These are phyloP conservation scores for Pogoniulus pusillus DNA, from an alignment of 2,797 vertebrate species.

Conservation along the genomic window DNA sequence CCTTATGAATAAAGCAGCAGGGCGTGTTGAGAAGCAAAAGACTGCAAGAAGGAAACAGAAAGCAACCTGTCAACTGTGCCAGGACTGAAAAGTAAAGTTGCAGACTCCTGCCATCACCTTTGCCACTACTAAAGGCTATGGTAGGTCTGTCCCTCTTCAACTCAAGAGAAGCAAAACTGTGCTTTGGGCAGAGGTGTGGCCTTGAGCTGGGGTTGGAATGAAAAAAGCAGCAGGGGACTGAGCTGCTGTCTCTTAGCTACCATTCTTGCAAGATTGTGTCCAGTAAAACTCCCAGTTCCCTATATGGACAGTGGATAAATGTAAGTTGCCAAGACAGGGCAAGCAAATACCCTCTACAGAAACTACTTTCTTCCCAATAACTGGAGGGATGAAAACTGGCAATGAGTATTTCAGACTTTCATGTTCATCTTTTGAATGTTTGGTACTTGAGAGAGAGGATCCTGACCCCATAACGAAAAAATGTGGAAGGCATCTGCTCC, in stretches of 20 bases:
- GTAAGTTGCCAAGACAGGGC: not conserved
- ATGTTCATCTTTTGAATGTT: not conserved
- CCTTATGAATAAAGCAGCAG: conserved; percentile 16
- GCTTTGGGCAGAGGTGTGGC: not conserved
- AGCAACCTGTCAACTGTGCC: not conserved
- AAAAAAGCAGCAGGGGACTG: not conserved
- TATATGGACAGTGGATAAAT: not conserved
- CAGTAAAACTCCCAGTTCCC: not conserved
- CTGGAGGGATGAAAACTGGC: not conserved
- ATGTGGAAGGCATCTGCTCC: not conserved
- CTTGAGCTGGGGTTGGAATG: not conserved
- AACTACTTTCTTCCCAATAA: not conserved
- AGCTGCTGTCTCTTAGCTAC: not conserved
- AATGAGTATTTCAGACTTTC: not conserved
- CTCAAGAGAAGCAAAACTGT: not conserved
- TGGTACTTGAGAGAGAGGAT: not conserved
- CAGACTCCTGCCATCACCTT: not conserved
- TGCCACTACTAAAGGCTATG: not conserved
- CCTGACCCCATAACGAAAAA: not conserved
- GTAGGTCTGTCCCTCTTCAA: not conserved
- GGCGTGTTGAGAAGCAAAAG: conserved; percentile 26
- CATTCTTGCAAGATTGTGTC: not conserved
- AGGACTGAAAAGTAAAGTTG: not conserved
- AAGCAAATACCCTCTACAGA: not conserved
- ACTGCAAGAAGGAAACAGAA: conserved; percentile 12